These are phyloP conservation scores for Copsychus sechellarum DNA, from an alignment of 2,113 vertebrate genomes.

Conservation along the genomic window DNA sequence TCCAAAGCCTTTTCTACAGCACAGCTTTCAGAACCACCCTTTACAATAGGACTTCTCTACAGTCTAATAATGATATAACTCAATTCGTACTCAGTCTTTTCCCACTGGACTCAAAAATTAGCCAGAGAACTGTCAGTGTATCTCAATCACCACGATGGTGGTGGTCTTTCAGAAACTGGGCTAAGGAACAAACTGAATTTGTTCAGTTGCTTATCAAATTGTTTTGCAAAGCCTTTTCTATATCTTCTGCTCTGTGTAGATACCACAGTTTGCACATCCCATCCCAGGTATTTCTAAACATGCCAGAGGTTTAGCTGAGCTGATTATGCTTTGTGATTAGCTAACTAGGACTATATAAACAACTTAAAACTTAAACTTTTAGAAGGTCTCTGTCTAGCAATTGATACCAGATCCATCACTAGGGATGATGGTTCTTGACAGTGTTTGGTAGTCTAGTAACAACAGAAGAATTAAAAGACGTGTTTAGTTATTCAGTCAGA, in stretches of 20 bases:
- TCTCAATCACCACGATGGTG: background rate
- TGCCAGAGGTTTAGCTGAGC: background rate
- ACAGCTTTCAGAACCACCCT: background rate
- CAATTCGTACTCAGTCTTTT: background rate
- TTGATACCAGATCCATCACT: conserved; percentile 33
- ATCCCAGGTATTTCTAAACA: conserved; percentile 12
- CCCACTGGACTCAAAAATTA: background rate
- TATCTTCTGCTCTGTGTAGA: background rate
- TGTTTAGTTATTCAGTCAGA: conserved; percentile 20
- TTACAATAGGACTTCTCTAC: background rate
- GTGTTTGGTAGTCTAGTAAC: conserved; percentile 17
- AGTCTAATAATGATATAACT: background rate
- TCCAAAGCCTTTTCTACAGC: background rate
- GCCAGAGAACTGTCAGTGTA: background rate
- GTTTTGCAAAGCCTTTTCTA: background rate
- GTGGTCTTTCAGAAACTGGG: background rate
- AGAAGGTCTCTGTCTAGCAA: background rate
- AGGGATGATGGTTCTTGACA: conserved; percentile 16
- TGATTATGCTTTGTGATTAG: background rate
- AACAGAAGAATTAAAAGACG: conserved; percentile 47
- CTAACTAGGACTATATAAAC: conserved; percentile 1
- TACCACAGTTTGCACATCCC: background rate
- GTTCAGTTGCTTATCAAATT: background rate
- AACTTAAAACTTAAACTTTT: background rate
- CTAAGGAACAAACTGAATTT: background rate